Base-by-base conservation (phyloP, 1,140 invertebrate genomes). In the Yoshiicerus persimilis region DNA sequence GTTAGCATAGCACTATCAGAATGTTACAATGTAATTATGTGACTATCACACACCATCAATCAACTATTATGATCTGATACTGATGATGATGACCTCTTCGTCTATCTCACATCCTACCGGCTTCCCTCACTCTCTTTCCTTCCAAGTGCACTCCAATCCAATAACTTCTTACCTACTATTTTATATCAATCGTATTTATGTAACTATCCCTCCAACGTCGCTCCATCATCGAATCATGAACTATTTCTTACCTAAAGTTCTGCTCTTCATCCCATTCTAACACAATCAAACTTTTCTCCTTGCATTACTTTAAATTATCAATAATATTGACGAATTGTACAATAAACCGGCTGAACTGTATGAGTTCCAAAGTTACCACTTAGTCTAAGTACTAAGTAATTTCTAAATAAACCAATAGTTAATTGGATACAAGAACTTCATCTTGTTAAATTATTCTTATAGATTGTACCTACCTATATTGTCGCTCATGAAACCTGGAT, bases 11-110 rank as follows among this genome's bases (percentile, higher is more conserved):
- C 70, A 16, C 32, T 36, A 4, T 32, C 4, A 36, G 8, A 80
- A 70, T 70, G 66, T 70, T 80, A 80, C 30, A 80, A 80, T 80
- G 32, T 80, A 80, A 80, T 80, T 80, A 80, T 80, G 75, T 80
- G 30, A 80, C 75, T 80, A 80, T 80, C 75, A 38, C 75, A 80
- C 75, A 80, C 75, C 75, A 80, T 80, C 75, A 80, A 80, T 80
- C 75, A 80, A 80, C 75, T 38, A 80, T 80, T 80, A 80, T 80
- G 75, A 80, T 80, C 70, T n/a, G 75, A 80, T 80, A 36, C 32
- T 80, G 75, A 80, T 80, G 32, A 80, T 80, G 75, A 80, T 38
- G 32, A 34, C 75, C 34, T 38, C 75, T 80, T 80, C 32, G n/a
- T 80, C 32, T 38, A 30, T 34, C 32, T 77, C 70, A 20, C 27